These are phyloP conservation scores for Iguana delicatissima DNA, from an alignment of 2,797 vertebrate species.

Conservation along the genomic window DNA sequence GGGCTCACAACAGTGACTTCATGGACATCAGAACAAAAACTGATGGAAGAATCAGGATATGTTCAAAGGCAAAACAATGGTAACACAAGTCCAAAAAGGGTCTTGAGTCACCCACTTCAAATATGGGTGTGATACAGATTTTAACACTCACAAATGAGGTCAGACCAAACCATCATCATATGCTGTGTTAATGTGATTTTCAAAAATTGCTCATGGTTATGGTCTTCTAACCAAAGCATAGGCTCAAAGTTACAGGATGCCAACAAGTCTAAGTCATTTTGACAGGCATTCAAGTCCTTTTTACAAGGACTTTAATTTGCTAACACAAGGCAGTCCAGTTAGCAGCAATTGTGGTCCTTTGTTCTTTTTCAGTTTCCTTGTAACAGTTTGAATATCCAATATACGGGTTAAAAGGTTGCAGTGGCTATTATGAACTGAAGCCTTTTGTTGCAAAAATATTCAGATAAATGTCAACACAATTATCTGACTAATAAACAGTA, in stretches of 20 bases:
- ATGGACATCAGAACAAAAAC: neutral
- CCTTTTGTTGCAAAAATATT: conserved; percentile 14
- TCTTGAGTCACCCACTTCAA: neutral
- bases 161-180: neutral
- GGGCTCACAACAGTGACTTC: neutral
- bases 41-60: neutral
- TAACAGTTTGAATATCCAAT: conserved; percentile 1
- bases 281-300: neutral
- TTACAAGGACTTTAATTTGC: conserved; percentile 6
- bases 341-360: neutral
- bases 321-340: neutral
- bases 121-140: neutral
- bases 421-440: neutral
- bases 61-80: neutral
- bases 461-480: neutral
- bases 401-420: neutral
- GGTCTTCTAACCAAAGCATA: conserved; percentile 9
- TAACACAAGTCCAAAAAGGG: neutral
- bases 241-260: conserved; percentile 16
- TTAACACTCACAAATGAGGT: neutral
- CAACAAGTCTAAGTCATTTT: conserved; percentile 17
- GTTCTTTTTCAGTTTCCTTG: conserved; percentile 12
- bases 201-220: conserved; percentile 3
- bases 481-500: neutral
- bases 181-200: conserved; percentile 13